A percentile compares a stretch with the other conserved stretches of the same genome.
Evolutionary conservation across 2,113 vertebrate genomes (phyloP).

Genomic region (Coracopsis vasa): DNA sequence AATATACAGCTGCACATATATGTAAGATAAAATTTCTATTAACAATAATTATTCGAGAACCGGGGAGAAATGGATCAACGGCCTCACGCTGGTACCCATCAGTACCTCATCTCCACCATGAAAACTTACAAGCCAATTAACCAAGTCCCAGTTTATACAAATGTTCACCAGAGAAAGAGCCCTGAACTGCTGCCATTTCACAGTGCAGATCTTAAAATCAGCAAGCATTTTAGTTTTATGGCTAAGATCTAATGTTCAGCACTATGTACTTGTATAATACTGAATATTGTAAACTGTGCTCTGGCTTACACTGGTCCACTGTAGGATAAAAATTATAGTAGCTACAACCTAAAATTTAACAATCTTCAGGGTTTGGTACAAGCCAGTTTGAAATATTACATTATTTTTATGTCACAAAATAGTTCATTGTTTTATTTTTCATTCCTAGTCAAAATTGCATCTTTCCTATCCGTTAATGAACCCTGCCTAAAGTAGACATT

Average conservation of each 20-base stretch:
- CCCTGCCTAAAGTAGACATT: slow-evolving; percentile 66
- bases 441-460: slow-evolving; percentile 41
- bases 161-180: neutral
- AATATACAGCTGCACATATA: neutral
- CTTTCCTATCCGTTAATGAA: slow-evolving; percentile 58
- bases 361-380: neutral
- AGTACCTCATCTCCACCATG: neutral
- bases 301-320: neutral
- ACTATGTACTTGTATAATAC: neutral
- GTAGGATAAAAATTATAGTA: neutral
- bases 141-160: neutral
- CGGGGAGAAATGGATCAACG: neutral
- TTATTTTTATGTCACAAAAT: neutral
- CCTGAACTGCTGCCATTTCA: slow-evolving; percentile 15
- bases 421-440: slow-evolving; percentile 13
- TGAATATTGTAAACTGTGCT: neutral
- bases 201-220: slow-evolving; percentile 5
- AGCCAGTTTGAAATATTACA: neutral
- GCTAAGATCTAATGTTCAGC: slow-evolving; percentile 12
- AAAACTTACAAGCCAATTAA: slow-evolving; percentile 25
- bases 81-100: neutral
- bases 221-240: slow-evolving; percentile 13
- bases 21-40: neutral
- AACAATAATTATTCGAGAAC: neutral
- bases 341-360: neutral